Evolutionary conservation across 2,797 vertebrate species (phyloP).

Genomic region (Gallinago nigripennis): DNA sequence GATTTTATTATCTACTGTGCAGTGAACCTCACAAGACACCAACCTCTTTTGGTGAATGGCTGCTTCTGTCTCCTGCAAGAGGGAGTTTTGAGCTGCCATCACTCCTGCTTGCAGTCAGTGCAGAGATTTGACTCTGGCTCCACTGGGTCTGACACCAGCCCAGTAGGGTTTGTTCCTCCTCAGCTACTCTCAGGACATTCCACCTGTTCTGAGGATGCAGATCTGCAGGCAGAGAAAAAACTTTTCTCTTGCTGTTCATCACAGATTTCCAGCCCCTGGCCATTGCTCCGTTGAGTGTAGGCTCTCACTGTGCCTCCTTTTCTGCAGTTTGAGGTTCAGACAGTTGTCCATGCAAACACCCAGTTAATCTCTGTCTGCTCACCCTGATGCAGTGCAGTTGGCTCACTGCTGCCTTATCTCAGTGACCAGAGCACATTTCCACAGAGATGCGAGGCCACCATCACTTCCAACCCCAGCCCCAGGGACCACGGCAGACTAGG

Average conservation of each 20-base stretch:
- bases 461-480: too few relatives aligned
- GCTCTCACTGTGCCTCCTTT: not conserved
- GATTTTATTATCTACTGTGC: not conserved
- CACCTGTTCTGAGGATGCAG: not conserved
- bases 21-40: not conserved
- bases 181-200: not conserved
- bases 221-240: not conserved
- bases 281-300: not conserved
- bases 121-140: not conserved
- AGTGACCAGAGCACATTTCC: not conserved
- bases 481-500: not conserved
- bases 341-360: not conserved
- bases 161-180: not conserved
- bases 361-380: not conserved
- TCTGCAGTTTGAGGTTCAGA: not conserved
- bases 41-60: not conserved
- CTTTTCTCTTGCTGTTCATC: not conserved
- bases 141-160: not conserved
- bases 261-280: fast-evolving
- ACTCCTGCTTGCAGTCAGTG: not conserved
- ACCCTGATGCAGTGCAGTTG: not conserved
- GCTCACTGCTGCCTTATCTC: not conserved
- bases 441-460: not conserved
- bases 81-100: not conserved
- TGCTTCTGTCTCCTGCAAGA: not conserved